These are phyloP conservation scores for Scytalopus superciliaris DNA, from an alignment of 2,113 vertebrate genomes.

Conservation along the genomic window DNA sequence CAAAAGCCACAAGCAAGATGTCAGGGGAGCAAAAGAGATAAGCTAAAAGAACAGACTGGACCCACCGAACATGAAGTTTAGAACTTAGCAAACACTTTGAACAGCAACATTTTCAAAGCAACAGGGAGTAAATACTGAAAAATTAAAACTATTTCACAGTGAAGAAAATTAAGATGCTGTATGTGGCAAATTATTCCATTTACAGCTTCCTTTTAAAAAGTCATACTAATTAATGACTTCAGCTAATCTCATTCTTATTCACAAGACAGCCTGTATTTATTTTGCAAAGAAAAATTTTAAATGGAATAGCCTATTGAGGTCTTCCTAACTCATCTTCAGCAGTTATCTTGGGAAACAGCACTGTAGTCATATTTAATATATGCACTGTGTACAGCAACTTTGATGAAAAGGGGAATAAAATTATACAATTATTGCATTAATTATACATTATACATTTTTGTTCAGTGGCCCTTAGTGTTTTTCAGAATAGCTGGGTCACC, in stretches of 20 bases:
- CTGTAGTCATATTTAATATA: slow-evolving; percentile 63
- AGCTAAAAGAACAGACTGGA: background rate
- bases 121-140: background rate
- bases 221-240: slow-evolving; percentile 67
- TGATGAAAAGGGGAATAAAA: slow-evolving; percentile 59
- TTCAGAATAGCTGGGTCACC: slow-evolving; percentile 13
- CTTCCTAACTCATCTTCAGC: slow-evolving; percentile 46
- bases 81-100: background rate
- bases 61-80: background rate
- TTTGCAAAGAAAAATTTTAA: slow-evolving; percentile 66
- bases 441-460: slow-evolving; percentile 58
- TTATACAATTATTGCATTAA: slow-evolving; percentile 66
- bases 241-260: slow-evolving; percentile 66
- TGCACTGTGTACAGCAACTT: slow-evolving; percentile 19
- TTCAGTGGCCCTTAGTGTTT: slow-evolving; percentile 33
- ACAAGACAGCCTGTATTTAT: slow-evolving; percentile 67
- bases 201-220: slow-evolving; percentile 45
- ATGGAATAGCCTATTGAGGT: slow-evolving; percentile 37
- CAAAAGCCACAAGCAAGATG: rapidly evolving
- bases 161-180: slow-evolving; percentile 22
- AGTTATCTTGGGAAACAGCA: slow-evolving; percentile 45
- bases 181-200: slow-evolving; percentile 27
- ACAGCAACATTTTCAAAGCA: background rate
- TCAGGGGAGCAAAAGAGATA: background rate
- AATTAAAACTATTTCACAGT: background rate